Conservation (phyloP, 2,888 invertebrate genomes). For the Rhopalosiphum nymphaeae region DNA sequence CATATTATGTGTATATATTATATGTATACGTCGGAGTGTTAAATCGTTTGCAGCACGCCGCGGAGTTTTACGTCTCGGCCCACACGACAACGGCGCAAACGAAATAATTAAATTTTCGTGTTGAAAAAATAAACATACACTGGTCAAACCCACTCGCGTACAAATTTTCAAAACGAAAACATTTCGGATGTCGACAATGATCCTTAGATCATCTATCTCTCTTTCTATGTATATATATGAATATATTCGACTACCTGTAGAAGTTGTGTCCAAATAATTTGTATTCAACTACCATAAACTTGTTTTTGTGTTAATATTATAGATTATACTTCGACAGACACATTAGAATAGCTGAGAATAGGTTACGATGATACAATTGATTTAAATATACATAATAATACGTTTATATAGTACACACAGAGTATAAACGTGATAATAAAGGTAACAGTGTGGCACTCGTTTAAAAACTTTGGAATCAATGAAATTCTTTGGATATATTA, state of each 20-base stretch:
- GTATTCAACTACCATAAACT: constrained; percentile 54
- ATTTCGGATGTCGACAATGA: constrained; percentile 31
- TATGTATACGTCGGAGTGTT: not conserved
- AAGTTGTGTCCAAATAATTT: constrained; percentile 34
- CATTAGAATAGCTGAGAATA: constrained; percentile 1
- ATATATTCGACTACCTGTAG: constrained; percentile 6
- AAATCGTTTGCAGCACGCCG: not conserved
- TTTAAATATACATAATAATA: not conserved
- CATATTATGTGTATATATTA: not conserved
- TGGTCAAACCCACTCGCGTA: constrained; percentile 33
- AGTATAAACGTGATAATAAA: not conserved
- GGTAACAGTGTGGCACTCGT: not conserved
- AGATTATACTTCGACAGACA: constrained; percentile 20
- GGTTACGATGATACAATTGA: constrained; percentile 20
- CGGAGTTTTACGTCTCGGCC: constrained; percentile 6
- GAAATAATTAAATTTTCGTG: constrained; percentile 53
- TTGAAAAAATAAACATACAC: constrained; percentile 39
- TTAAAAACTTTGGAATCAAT: not conserved
- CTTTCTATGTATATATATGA: no score
- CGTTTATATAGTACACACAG: not conserved
- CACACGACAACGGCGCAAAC: not conserved
- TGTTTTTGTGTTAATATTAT: constrained; percentile 24
- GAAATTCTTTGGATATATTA: not conserved
- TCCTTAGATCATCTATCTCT: not conserved
- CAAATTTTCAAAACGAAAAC: constrained; percentile 43